Conservation (phyloP, 1,140 invertebrate genomes). For the Catajapyx aquilonaris region DNA sequence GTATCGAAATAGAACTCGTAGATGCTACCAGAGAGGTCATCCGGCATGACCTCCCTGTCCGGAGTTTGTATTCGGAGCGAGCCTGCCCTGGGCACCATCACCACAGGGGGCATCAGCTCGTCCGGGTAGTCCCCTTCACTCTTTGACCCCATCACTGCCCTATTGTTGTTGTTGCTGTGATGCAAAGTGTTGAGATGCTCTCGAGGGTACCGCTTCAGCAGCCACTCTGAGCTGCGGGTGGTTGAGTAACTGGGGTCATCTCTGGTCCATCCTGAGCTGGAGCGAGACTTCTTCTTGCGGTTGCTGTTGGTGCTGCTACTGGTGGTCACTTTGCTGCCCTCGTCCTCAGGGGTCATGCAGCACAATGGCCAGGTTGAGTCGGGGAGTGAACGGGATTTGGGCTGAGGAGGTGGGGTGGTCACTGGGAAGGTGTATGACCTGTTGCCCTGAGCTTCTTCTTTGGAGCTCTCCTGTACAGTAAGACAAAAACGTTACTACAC, state of each 20-base stretch:
- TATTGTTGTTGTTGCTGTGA: background rate
- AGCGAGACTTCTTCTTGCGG: background rate
- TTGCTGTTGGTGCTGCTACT: background rate
- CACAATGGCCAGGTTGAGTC: background rate
- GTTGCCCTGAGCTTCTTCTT: too few species aligned
- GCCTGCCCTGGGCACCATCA: background rate
- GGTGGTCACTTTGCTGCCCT: too few species aligned
- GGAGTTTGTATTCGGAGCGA: background rate
- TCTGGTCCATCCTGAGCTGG: too few species aligned
- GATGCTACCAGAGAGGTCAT: background rate
- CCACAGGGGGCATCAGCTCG: background rate
- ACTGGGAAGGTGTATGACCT: too few species aligned
- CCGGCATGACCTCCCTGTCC: background rate
- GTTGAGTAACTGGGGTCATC: too few species aligned
- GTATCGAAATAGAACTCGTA: background rate
- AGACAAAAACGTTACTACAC: too few species aligned
- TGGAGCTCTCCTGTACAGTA: too few species aligned
- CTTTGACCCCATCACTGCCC: too few species aligned
- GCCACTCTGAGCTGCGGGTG: too few species aligned
- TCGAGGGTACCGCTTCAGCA: background rate
- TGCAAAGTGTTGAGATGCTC: background rate
- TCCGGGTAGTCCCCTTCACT: background rate
- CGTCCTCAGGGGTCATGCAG: background rate
- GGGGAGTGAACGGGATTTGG: background rate
- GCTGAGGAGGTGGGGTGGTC: too few species aligned